Conservation (phyloP, 2,797 vertebrate genomes). For the Hybognathus amarus region DNA sequence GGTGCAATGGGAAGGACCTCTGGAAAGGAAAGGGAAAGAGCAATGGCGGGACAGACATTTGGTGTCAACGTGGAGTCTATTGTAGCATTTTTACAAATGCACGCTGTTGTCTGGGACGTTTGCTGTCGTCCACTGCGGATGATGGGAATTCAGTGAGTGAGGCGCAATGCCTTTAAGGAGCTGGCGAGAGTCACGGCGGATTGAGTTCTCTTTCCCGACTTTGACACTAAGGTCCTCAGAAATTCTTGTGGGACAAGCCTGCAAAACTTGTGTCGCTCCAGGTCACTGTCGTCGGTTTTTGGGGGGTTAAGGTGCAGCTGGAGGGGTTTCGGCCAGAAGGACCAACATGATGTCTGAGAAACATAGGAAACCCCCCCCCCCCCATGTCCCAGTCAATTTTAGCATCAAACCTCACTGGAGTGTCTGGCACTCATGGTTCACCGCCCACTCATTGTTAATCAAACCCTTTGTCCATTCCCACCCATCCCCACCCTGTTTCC, state of each 20-base stretch:
- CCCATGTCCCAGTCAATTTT: neutral
- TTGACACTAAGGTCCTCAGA: conserved; percentile 71
- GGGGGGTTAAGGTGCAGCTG: conserved; percentile 38
- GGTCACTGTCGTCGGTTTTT: conserved; percentile 44
- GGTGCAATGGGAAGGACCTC: conserved; percentile 5
- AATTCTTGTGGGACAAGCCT: conserved; percentile 57
- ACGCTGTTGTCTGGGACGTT: conserved; percentile 13
- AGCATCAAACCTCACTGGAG: neutral
- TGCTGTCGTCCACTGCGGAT: neutral
- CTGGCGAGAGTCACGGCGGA: conserved; percentile 55
- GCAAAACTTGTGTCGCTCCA: conserved; percentile 36
- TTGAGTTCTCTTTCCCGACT: conserved; percentile 64
- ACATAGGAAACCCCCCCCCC: conserved; percentile 56
- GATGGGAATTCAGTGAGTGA: neutral
- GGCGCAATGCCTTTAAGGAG: neutral
- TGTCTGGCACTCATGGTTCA: neutral
- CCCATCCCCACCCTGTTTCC: conserved; percentile 74
- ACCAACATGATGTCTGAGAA: conserved; percentile 69
- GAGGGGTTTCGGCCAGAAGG: too few species aligned
- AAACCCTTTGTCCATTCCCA: neutral
- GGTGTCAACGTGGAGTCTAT: neutral
- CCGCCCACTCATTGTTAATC: conserved; percentile 15
- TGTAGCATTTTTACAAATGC: conserved; percentile 23
- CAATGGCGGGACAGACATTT: conserved; percentile 14
- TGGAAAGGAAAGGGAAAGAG: conserved; percentile 30